These are phyloP conservation scores for Latrodectus geometricus DNA, from an alignment of 1,140 invertebrate species.

Conservation along the genomic window DNA sequence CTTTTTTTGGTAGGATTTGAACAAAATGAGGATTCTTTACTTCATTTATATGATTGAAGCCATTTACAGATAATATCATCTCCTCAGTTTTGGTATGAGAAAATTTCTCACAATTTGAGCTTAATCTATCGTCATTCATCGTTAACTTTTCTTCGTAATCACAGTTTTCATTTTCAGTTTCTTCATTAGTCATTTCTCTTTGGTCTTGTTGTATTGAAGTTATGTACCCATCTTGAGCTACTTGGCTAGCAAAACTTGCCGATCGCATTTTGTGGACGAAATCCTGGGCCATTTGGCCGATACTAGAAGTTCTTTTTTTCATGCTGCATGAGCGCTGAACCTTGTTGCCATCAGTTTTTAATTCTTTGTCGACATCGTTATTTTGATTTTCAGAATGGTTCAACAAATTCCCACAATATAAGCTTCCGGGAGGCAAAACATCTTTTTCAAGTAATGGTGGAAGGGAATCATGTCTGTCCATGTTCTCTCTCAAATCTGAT, in stretches of 20 bases:
- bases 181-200: neutral
- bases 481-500: slow-evolving; percentile 14
- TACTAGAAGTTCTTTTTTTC: slow-evolving; percentile 42
- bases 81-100: neutral
- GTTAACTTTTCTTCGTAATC: too few species aligned
- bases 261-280: slow-evolving; percentile 26
- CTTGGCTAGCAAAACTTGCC: slow-evolving; percentile 46
- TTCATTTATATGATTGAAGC: neutral
- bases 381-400: neutral
- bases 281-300: slow-evolving; percentile 27
- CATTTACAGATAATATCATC: neutral
- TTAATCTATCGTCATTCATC: neutral
- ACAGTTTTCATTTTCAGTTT: neutral
- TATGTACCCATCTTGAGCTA: slow-evolving; percentile 40
- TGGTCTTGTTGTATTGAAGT: neutral
- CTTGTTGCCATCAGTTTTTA: neutral
- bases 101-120: neutral
- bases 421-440: neutral
- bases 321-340: neutral
- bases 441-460: slow-evolving; percentile 50
- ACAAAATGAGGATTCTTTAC: neutral
- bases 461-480: slow-evolving; percentile 16
- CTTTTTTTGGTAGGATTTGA: neutral
- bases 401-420: neutral
- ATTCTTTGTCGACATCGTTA: neutral